A percentile compares a stretch with the other conserved stretches of the same genome.
These are phyloP conservation scores for Microctonus brassicae DNA, from an alignment of 2,888 invertebrate genomes.

Conservation along the genomic window DNA sequence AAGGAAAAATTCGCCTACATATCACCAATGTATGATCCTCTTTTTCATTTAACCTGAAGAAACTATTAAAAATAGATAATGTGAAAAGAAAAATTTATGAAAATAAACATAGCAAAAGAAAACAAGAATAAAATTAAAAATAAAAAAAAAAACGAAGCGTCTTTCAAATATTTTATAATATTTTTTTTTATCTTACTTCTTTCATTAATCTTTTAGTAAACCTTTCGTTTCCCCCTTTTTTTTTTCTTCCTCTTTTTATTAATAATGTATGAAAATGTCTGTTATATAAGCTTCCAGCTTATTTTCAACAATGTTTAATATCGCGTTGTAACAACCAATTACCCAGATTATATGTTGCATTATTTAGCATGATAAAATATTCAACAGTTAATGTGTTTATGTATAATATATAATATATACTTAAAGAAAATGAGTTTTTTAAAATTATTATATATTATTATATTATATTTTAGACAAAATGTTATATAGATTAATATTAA, in stretches of 20 bases:
- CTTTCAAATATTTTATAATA: neutral
- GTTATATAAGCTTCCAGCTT: neutral
- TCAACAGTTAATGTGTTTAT: too few species aligned
- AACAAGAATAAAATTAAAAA: neutral
- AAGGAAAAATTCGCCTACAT: neutral
- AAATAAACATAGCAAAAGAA: neutral
- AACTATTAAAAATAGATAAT: neutral
- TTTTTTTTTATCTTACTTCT: neutral
- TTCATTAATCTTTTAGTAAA: too few species aligned
- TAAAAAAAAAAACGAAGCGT: neutral
- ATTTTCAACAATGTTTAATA: too few species aligned
- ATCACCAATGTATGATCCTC: constrained; percentile 1
- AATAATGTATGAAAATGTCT: neutral
- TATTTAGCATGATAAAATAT: too few species aligned
- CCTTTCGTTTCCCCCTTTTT: neutral
- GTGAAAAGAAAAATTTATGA: neutral
- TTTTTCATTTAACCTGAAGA: neutral
- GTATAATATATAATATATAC: too few species aligned
- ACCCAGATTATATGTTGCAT: too few species aligned
- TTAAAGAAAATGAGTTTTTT: too few species aligned
- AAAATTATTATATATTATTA: too few species aligned
- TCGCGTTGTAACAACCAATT: too few species aligned
- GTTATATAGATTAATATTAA: too few species aligned
- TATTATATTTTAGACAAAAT: too few species aligned
- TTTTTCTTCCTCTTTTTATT: neutral